phyloP scores from a whole-genome alignment of 37 sponge, comb jelly and placozoan species.

The Ephydatia muelleri region DNA sequence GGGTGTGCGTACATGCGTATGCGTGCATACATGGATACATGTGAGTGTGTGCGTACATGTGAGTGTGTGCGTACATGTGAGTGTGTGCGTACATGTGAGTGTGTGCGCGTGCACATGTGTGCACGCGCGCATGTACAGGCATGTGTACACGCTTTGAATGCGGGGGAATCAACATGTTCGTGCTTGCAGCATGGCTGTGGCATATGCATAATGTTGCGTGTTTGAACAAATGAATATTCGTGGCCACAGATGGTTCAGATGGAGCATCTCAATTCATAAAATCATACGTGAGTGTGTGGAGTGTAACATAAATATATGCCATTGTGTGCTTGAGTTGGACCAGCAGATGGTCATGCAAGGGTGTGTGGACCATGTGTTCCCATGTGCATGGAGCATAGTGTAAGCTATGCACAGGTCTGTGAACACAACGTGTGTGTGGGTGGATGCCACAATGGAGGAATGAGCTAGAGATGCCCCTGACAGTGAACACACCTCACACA shows the following conservation, averaged over 20 bases:
- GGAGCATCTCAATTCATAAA: background rate
- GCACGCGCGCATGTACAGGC: too few relatives aligned
- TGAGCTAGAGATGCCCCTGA: background rate
- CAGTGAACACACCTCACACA: background rate
- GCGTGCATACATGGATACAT: too few relatives aligned
- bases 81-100: constrained; percentile 6
- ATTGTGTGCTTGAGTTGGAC: too few relatives aligned
- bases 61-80: constrained; percentile 1
- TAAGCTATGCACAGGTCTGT: too few relatives aligned
- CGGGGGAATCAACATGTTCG: background rate
- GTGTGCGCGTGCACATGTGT: background rate
- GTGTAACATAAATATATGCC: background rate
- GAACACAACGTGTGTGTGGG: too few relatives aligned
- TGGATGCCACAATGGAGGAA: background rate
- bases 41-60: background rate
- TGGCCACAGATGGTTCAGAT: background rate
- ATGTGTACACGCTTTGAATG: background rate
- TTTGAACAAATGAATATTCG: background rate
- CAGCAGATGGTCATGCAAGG: too few relatives aligned
- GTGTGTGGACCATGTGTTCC: too few relatives aligned
- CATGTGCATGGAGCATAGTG: too few relatives aligned
- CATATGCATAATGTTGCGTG: background rate
- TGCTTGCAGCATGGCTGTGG: background rate
- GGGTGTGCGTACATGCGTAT: too few relatives aligned
- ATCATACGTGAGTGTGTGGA: background rate